Evolutionary conservation across 2,797 vertebrate species (phyloP).

Genomic region (Thunnus albacares): DNA sequence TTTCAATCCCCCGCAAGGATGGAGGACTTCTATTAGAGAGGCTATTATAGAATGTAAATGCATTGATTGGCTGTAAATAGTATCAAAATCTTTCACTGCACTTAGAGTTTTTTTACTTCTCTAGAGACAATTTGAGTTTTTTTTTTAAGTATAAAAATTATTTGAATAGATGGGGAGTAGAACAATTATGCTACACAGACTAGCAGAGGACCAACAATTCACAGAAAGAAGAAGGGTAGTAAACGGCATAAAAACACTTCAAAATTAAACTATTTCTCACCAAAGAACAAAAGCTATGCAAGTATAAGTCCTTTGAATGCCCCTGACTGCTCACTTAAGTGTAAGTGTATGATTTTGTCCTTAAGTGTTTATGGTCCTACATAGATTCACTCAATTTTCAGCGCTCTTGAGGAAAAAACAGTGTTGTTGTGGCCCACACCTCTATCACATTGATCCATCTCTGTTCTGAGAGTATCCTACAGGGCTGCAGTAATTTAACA

Average conservation of each 20-base stretch:
- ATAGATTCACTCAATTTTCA: slow-evolving; percentile 5
- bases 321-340: not conserved
- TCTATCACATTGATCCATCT: slow-evolving; percentile 8
- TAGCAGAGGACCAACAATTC: not conserved
- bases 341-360: not conserved
- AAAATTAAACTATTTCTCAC: not conserved
- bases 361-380: not conserved
- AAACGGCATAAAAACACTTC: not conserved
- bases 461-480: slow-evolving; percentile 1
- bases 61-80: too few species aligned
- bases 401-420: not conserved
- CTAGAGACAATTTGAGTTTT: too few species aligned
- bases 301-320: not conserved
- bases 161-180: too few species aligned
- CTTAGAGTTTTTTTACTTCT: too few species aligned
- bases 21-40: too few species aligned
- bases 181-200: not conserved
- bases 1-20: too few species aligned
- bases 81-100: too few species aligned
- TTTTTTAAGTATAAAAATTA: too few species aligned
- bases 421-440: not conserved
- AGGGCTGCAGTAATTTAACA: slow-evolving; percentile 14
- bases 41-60: too few species aligned
- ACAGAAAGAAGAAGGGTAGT: not conserved
- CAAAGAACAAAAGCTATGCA: not conserved